A percentile compares a stretch with the other conserved stretches of the same genome.
Conservation (phyloP, 2,888 invertebrate genomes). For the Boloria euphrosyne region DNA sequence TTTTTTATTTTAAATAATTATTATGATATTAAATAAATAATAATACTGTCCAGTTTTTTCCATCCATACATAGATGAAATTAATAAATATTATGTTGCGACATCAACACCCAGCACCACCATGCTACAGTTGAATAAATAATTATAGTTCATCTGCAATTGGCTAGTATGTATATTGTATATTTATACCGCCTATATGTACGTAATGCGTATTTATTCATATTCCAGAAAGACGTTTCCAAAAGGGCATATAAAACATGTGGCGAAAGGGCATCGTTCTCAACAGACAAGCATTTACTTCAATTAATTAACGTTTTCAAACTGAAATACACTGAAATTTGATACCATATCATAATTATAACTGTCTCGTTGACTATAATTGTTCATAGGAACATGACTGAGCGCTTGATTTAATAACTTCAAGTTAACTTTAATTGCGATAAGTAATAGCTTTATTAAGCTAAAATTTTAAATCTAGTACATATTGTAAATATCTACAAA, state of each 20-base stretch:
- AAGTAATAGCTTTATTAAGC: slow-evolving; percentile 11
- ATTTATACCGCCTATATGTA: too few species aligned
- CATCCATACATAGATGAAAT: too few species aligned
- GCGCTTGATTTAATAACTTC: slow-evolving; percentile 34
- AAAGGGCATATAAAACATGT: slow-evolving; percentile 41
- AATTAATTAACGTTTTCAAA: slow-evolving; percentile 64
- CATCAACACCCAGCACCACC: too few species aligned
- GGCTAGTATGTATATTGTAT: not conserved
- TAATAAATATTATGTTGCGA: too few species aligned
- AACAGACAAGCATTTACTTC: slow-evolving; percentile 70
- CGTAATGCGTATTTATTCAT: slow-evolving; percentile 12
- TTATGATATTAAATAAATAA: too few species aligned
- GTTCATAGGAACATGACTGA: slow-evolving; percentile 49
- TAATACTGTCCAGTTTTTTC: too few species aligned
- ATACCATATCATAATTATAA: slow-evolving; percentile 55
- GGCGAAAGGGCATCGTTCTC: slow-evolving; percentile 66
- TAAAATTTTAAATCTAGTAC: not conserved
- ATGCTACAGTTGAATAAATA: too few species aligned
- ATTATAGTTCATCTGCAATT: not conserved
- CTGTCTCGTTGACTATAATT: slow-evolving; percentile 56
- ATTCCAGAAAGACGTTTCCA: slow-evolving; percentile 29
- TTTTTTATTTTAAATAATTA: too few species aligned
- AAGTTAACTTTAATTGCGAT: slow-evolving; percentile 11
- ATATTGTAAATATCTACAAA: too few species aligned
- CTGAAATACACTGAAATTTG: slow-evolving; percentile 64